Evolutionary conservation across 2,113 vertebrate genomes (phyloP).

Genomic region (Gulo gulo): DNA sequence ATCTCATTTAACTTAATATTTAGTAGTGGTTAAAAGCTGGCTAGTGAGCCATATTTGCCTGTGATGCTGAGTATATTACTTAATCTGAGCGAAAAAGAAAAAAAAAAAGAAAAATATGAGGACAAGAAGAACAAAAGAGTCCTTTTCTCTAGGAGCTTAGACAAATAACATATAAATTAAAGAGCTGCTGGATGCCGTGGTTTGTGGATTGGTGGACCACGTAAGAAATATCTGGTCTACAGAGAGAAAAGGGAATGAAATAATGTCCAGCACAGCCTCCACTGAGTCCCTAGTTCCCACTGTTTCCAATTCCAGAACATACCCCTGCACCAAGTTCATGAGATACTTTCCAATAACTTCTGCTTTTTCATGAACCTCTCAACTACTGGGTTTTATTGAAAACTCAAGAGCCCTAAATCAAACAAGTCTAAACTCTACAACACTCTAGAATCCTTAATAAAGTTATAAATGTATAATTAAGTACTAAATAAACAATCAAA

Average conservation of each 20-base stretch:
- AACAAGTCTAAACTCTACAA: not conserved
- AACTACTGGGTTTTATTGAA: not conserved
- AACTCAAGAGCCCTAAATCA: not conserved
- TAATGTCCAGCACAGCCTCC: not conserved
- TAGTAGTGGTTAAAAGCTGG: not conserved
- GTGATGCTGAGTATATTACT: not conserved
- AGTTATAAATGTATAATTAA: not conserved
- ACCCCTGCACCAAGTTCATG: not conserved
- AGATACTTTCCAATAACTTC: not conserved
- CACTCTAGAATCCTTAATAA: not conserved
- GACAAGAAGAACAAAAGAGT: not conserved
- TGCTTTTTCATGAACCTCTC: not conserved
- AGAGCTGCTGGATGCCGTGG: not conserved
- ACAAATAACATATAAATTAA: not conserved
- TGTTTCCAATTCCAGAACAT: not conserved
- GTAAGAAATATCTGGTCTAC: not conserved
- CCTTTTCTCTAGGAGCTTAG: not conserved
- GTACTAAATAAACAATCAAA: not conserved
- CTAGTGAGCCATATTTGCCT: not conserved
- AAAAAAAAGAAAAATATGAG: too few species aligned
- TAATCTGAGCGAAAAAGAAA: not conserved
- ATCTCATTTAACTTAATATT: not conserved
- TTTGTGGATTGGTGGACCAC: not conserved
- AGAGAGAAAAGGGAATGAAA: not conserved
- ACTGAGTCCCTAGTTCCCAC: not conserved